These are phyloP conservation scores for Drosophila ustulata DNA, from an alignment of 2,888 invertebrate species.

Conservation along the genomic window DNA sequence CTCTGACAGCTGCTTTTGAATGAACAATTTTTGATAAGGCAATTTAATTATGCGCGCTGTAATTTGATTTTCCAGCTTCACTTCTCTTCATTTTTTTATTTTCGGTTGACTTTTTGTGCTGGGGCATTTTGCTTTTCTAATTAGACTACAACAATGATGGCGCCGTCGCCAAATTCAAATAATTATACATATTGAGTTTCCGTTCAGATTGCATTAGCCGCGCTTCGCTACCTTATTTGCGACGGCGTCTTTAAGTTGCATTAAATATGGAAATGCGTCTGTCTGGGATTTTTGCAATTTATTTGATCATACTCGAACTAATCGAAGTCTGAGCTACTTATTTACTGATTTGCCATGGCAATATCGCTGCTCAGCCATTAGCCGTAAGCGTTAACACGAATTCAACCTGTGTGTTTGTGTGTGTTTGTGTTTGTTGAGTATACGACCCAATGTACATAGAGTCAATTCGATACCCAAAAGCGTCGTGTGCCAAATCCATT, in stretches of 20 bases:
- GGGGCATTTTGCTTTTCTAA: constrained; percentile 61
- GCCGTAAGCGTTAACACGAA: constrained; percentile 26
- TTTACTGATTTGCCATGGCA: constrained; percentile 13
- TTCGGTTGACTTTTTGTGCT: constrained; percentile 32
- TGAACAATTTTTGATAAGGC: constrained; percentile 68
- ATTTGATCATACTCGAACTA: constrained; percentile 4
- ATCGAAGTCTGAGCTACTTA: constrained; percentile 11
- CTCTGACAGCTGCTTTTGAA: constrained; percentile 62
- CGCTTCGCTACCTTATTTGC: constrained; percentile 31
- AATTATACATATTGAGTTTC: constrained; percentile 49
- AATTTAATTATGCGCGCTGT: constrained; percentile 73
- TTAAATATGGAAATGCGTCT: constrained; percentile 1
- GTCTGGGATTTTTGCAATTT: background rate
- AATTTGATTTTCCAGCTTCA: constrained; percentile 64
- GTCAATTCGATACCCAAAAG: constrained; percentile 27
- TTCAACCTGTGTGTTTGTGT: background rate
- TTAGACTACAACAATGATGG: constrained; percentile 68
- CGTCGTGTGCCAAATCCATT: constrained; percentile 37
- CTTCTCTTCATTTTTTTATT: constrained; percentile 20
- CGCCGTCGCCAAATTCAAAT: constrained; percentile 37
- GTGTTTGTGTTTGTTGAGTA: constrained; percentile 25
- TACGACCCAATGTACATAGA: constrained; percentile 13
- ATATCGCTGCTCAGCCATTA: constrained; percentile 10
- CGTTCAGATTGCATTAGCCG: constrained; percentile 46
- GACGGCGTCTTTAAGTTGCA: background rate